These are phyloP conservation scores for Vespertilio murinus DNA, from an alignment of 2,797 vertebrate genomes.

Conservation along the genomic window DNA sequence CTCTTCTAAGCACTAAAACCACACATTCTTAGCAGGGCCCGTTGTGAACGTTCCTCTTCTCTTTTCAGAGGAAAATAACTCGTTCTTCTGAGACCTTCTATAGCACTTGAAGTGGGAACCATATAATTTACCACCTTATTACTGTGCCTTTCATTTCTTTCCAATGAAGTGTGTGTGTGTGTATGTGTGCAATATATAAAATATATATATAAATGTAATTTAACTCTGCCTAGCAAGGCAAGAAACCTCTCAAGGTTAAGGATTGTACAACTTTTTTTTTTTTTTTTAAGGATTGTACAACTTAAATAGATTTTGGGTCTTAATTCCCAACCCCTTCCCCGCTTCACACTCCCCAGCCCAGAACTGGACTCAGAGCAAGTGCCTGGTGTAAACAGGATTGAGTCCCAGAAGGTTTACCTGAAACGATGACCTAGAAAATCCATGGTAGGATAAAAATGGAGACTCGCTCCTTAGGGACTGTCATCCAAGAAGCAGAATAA, in stretches of 20 bases:
- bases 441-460: conserved; percentile 43
- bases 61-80: background rate
- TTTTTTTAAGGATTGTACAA: too few species aligned
- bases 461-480: conserved; percentile 3
- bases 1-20: background rate
- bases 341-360: background rate
- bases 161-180: background rate
- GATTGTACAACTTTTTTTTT: background rate
- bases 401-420: background rate
- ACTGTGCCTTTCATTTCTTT: background rate
- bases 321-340: background rate
- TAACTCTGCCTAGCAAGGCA: background rate
- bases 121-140: background rate
- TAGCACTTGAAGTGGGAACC: background rate
- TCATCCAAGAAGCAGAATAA: conserved; percentile 25
- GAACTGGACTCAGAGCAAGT: background rate
- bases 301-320: background rate
- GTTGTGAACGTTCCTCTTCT: background rate
- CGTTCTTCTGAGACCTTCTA: background rate
- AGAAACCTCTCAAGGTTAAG: background rate
- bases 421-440: conserved; percentile 35
- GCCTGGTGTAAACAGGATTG: background rate
- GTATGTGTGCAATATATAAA: background rate
- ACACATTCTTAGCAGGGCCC: too few species aligned
- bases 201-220: background rate